phyloP scores from a whole-genome alignment of 2,888 invertebrate species.

The Meteorus cinctellus region DNA sequence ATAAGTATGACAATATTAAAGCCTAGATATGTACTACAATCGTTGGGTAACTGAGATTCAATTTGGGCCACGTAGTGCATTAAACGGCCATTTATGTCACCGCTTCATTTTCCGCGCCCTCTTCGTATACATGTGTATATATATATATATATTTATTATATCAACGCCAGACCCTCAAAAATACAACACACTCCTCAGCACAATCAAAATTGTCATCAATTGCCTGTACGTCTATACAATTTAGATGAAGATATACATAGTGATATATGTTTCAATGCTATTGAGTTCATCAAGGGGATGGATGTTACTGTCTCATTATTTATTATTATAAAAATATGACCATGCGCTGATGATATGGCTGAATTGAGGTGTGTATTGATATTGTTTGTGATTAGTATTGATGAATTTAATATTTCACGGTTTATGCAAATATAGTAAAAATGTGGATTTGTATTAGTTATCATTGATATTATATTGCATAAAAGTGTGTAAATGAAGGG shows the following conservation, averaged over 20 bases:
- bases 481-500: neutral
- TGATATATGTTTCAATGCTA: neutral
- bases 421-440: too few species aligned
- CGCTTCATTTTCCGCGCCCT: slow-evolving; percentile 52
- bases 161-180: slow-evolving; percentile 24
- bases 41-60: slow-evolving; percentile 65
- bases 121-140: slow-evolving; percentile 18
- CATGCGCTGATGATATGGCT: too few species aligned
- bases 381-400: too few species aligned
- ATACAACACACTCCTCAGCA: neutral
- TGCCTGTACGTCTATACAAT: neutral
- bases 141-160: neutral
- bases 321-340: neutral
- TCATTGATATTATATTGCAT: neutral
- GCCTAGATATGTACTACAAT: slow-evolving; percentile 47
- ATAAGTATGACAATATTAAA: slow-evolving; percentile 58
- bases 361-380: too few species aligned
- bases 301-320: neutral
- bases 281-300: neutral
- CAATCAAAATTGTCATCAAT: slow-evolving; percentile 11
- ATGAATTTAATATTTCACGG: too few species aligned
- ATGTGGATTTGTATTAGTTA: too few species aligned
- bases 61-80: slow-evolving; percentile 63
- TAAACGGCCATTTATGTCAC: slow-evolving; percentile 61
- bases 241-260: neutral